These are phyloP conservation scores for Kryptolebias ocellatus DNA, from an alignment of 2,797 vertebrate species.

Conservation along the genomic window DNA sequence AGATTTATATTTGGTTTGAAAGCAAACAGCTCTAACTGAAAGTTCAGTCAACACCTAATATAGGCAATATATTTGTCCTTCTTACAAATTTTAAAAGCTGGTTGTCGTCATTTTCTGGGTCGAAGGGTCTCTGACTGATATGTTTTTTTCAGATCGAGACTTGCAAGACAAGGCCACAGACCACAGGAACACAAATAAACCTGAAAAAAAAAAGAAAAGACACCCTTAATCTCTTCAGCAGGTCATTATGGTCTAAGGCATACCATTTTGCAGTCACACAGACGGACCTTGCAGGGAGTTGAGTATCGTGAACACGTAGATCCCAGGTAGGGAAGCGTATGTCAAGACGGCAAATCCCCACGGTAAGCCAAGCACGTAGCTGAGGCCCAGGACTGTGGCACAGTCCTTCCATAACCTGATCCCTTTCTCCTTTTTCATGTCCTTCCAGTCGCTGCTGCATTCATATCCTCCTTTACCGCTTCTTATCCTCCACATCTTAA, in stretches of 20 bases:
- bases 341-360: constrained; percentile 80
- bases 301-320: constrained; percentile 85
- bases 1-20: neutral
- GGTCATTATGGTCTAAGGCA: no score
- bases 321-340: constrained; percentile 66
- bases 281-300: constrained; percentile 84
- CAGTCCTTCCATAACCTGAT: constrained; percentile 79
- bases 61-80: neutral
- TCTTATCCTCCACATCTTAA: constrained; percentile 75
- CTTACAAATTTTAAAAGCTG: constrained; percentile 26
- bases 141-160: constrained; percentile 40
- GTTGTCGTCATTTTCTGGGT: constrained; percentile 61
- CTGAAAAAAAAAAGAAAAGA: constrained; percentile 46
- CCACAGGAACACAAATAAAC: constrained; percentile 81
- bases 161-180: constrained; percentile 65
- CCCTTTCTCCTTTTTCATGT: constrained; percentile 43
- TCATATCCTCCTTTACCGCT: neutral
- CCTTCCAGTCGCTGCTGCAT: constrained; percentile 9
- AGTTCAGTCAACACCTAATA: neutral
- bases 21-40: neutral
- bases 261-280: neutral
- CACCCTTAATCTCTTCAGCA: accelerated
- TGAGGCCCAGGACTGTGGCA: constrained; percentile 81
- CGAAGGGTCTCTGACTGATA: constrained; percentile 54
- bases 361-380: constrained; percentile 83